Base-by-base conservation (phyloP, 2,888 invertebrate species). In the Cheiracanthium punctorium region DNA sequence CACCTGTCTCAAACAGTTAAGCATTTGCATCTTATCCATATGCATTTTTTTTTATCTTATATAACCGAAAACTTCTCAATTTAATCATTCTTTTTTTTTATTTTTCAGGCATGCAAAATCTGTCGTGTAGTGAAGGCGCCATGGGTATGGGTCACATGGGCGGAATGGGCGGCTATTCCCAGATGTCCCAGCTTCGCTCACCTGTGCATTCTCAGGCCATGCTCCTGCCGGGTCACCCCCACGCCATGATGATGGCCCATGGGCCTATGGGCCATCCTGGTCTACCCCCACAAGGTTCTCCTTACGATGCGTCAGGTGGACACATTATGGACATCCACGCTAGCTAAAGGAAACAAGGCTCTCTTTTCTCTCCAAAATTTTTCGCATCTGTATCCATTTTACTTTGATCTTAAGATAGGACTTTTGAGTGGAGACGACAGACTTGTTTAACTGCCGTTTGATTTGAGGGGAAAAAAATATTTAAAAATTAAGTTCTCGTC, bases 201-300 rank as follows among this genome's bases (percentile, higher is more conserved):
- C 92, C 92, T n/a, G 92, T 92, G 58, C 92, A 92, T 89, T 92
- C 92, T 72, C 92, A 92, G 90, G 91, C 92, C 88, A 92, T 92
- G 92, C 91, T 92, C 81, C 91, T 92, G 74, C 92, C 92, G 1
- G 92, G 92, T 64, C 92, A 92, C 88, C 92, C 92, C 0, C 92
- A 92, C 89, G 91, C 92, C 88, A 92, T 92, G 92, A 92, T 92
- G 92, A 92, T 92, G 92, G 90, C 89, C 28, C 92, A 91, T 33
- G 90, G 91, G 29, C 91, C 91, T 70, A 91, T 91, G 91, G 91
- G 91, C 72, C 92, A 91, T 88, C 90, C 90, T 33, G 92, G 91
- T 72, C 91, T 92, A 90, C 90, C 91, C 10, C 91, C 92, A 48
- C 92, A 92, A 89, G 91, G 91, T 77, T 92, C 92, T 20, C 92